phyloP scores from a whole-genome alignment of 1,140 invertebrate genomes.

The Lepidostoma basale region DNA sequence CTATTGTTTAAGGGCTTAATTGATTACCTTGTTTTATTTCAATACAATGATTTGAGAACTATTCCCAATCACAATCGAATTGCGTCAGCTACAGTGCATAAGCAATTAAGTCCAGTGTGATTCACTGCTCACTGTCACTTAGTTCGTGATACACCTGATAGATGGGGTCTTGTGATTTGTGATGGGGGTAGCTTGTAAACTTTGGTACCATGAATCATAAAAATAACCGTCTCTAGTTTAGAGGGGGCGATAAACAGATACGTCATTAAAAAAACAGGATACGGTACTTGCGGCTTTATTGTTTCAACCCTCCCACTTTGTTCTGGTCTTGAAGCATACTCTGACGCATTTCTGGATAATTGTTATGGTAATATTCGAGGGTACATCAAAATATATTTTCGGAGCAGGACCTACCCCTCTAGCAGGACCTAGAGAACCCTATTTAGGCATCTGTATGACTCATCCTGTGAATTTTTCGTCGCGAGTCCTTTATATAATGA shows the following conservation, averaged over 20 bases:
- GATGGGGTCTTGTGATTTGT: background rate
- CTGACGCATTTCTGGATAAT: slow-evolving; percentile 29
- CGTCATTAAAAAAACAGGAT: slow-evolving; percentile 25
- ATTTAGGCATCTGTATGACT: background rate
- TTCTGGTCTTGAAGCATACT: background rate
- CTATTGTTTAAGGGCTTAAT: too few relatives aligned
- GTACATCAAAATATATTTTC: background rate
- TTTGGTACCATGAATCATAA: slow-evolving; percentile 19
- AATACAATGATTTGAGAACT: too few relatives aligned
- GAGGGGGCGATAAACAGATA: slow-evolving; percentile 9
- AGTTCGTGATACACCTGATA: background rate
- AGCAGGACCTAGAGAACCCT: background rate
- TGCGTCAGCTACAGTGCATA: too few relatives aligned
- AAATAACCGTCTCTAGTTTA: slow-evolving; percentile 18
- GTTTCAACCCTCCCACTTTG: slow-evolving; percentile 1
- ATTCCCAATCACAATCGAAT: too few relatives aligned
- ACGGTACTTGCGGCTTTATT: slow-evolving; percentile 8
- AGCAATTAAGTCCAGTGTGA: background rate
- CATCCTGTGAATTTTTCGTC: slow-evolving; percentile 2
- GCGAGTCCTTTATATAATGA: background rate
- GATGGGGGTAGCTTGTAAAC: slow-evolving; percentile 15
- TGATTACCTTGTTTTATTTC: too few relatives aligned
- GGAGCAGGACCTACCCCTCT: background rate
- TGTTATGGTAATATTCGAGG: slow-evolving; percentile 28
- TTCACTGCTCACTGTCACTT: too few relatives aligned